Base-by-base conservation (phyloP, 1,140 invertebrate species). In the Odontomachus brunneus region DNA sequence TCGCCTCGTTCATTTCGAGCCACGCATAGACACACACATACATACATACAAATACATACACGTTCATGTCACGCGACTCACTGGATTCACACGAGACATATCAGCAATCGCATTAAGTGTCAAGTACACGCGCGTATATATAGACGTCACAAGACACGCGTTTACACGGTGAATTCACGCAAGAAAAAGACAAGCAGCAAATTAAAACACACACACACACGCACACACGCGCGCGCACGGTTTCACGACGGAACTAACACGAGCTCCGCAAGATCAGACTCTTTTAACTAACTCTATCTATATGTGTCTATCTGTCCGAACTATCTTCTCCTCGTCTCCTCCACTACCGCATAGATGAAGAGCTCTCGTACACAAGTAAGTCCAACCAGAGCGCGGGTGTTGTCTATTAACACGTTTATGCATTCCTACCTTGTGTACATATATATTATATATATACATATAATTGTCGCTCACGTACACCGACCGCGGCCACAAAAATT, bases 281-380 rank as follows among this genome's bases (percentile, higher is more conserved):
- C 75, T 90, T 91, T 33, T 84, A 92, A 93, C 92, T 93, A 94
- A 94, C 90, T 88, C 84, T 93, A 83, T 93, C 89, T 92, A n/a
- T 80, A 88, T 93, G 89, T 94, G 90, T 94, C 91, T 94, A 92
- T 93, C 86, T 93, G 92, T 92, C 92, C 91, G 91, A 92, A 91
- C 90, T 89, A 78, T 90, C 89, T 88, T 89, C 88, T 91, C 89
- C 90, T 93, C 91, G 89, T 93, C 75, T 80, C 91, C 90, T 93
- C 91, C 90, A 91, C 90, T 89, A 90, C 91, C 85, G 90, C 92
- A 87, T 93, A 94, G 93, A 93, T 93, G 93, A 94, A 88, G 93
- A 94, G 92, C 93, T 92, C 93, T 92, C 92, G 89, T 93, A 94
- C 73, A 51, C 92, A 94, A 93, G 93, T 94, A 94, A 94, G 93